Conservation (phyloP, 2,888 invertebrate species). For the Acleris holmiana region DNA sequence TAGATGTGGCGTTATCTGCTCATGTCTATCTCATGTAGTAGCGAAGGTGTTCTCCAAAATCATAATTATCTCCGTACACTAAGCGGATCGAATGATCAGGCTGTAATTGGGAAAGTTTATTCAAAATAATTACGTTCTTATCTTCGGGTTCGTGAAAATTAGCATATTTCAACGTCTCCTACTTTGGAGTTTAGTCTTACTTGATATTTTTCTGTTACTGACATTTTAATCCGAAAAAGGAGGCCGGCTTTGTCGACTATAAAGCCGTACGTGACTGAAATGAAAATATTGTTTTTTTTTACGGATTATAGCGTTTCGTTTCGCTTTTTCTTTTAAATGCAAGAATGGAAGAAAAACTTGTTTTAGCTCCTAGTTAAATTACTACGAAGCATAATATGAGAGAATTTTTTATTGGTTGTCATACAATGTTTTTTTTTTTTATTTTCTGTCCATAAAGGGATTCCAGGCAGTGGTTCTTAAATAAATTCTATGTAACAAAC, state of each 20-base stretch:
- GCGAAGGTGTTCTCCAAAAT: constrained; percentile 6
- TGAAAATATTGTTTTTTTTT: constrained; percentile 55
- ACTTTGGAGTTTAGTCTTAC: constrained; percentile 47
- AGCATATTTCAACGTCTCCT: constrained; percentile 45
- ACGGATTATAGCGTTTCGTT: constrained; percentile 22
- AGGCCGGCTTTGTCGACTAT: constrained; percentile 60
- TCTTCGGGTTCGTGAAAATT: constrained; percentile 16
- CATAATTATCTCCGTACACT: constrained; percentile 5
- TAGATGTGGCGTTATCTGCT: no score
- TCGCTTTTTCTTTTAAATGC: constrained; percentile 13
- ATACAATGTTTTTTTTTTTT: neutral
- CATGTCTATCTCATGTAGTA: neutral
- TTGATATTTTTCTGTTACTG: constrained; percentile 70
- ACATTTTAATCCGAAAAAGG: constrained; percentile 72
- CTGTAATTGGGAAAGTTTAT: constrained; percentile 12
- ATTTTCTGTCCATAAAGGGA: constrained; percentile 5
- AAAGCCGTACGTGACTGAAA: constrained; percentile 71
- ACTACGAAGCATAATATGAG: neutral
- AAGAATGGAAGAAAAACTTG: constrained; percentile 12
- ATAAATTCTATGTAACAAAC: constrained; percentile 28
- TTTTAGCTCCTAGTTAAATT: neutral
- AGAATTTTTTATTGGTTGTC: constrained; percentile 8
- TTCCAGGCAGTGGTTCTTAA: constrained; percentile 9
- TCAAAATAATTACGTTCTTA: constrained; percentile 19
- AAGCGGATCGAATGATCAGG: constrained; percentile 7